Evolutionary conservation across 2,888 invertebrate genomes (phyloP).

Genomic region (Drosophila imparisetae): DNA sequence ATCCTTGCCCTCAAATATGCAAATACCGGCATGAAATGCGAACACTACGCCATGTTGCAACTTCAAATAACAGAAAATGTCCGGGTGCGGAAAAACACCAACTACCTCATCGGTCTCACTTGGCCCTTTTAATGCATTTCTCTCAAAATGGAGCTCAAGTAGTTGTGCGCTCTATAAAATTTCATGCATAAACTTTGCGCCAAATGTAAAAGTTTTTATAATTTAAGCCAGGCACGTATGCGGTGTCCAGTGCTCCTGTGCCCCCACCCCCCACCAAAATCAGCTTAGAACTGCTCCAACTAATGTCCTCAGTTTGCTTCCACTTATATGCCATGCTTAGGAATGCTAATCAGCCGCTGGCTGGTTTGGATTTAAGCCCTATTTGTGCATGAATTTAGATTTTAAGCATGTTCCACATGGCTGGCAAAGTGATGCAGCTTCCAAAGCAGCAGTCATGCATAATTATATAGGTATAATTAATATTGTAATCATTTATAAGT

Average conservation of each 20-base stretch:
- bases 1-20: constrained; percentile 52
- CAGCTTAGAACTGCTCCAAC: constrained; percentile 54
- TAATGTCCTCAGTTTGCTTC: constrained; percentile 35
- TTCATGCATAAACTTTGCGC: constrained; percentile 78
- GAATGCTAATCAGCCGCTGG: constrained; percentile 11
- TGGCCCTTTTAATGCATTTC: constrained; percentile 54
- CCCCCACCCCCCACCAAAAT: constrained; percentile 10
- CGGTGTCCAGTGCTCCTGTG: constrained; percentile 48
- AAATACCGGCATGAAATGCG: constrained; percentile 47
- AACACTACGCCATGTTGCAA: constrained; percentile 50
- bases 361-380: constrained; percentile 14
- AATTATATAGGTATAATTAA: neutral
- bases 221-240: constrained; percentile 78
- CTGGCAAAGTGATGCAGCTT: neutral
- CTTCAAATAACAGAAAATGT: constrained; percentile 38
- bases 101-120: constrained; percentile 15
- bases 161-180: constrained; percentile 74
- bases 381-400: constrained; percentile 29
- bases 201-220: constrained; percentile 77
- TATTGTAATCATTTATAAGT: neutral
- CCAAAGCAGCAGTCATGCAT: neutral
- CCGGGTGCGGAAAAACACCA: constrained; percentile 7
- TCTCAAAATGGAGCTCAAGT: constrained; percentile 68
- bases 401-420: neutral
- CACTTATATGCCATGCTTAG: constrained; percentile 16